phyloP scores from a whole-genome alignment of 2,888 invertebrate species.

The Onthophagus sagittarius region DNA sequence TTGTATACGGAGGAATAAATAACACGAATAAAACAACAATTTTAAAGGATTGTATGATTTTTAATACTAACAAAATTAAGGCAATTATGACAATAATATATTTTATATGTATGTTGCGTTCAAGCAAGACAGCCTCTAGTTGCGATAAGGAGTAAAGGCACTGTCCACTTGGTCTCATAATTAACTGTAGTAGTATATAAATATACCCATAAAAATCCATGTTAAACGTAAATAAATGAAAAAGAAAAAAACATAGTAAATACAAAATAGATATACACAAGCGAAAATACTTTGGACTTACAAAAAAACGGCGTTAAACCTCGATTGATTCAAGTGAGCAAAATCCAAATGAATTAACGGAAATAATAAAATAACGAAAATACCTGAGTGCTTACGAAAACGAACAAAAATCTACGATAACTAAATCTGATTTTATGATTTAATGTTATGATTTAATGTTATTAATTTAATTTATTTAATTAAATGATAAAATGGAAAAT shows the following conservation, averaged over 20 bases:
- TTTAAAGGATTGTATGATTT: slow-evolving; percentile 26
- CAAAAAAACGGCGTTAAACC: neutral
- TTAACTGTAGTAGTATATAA: slow-evolving; percentile 18
- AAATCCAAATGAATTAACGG: slow-evolving; percentile 19
- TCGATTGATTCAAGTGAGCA: slow-evolving; percentile 15
- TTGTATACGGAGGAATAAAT: too few relatives aligned
- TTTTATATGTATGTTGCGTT: slow-evolving; percentile 25
- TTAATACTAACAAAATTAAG: slow-evolving; percentile 30
- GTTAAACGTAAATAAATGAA: slow-evolving; percentile 20
- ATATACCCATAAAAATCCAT: slow-evolving; percentile 17
- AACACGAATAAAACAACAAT: slow-evolving; percentile 19
- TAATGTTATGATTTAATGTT: neutral
- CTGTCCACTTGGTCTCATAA: slow-evolving; percentile 30
- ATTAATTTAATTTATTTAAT: neutral
- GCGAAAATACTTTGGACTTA: slow-evolving; percentile 5
- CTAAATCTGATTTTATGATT: slow-evolving; percentile 1
- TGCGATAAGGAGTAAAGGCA: slow-evolving; percentile 26
- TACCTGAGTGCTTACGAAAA: slow-evolving; percentile 27
- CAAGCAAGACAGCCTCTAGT: slow-evolving; percentile 29
- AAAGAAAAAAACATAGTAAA: slow-evolving; percentile 27
- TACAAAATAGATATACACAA: slow-evolving; percentile 18
- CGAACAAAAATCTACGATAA: slow-evolving; percentile 10
- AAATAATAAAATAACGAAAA: slow-evolving; percentile 12
- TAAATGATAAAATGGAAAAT: slow-evolving; percentile 15
- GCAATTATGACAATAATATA: slow-evolving; percentile 28